These are phyloP conservation scores for Porites evermanni DNA, from an alignment of 92 coral and sea anemone genomes.

Conservation along the genomic window DNA sequence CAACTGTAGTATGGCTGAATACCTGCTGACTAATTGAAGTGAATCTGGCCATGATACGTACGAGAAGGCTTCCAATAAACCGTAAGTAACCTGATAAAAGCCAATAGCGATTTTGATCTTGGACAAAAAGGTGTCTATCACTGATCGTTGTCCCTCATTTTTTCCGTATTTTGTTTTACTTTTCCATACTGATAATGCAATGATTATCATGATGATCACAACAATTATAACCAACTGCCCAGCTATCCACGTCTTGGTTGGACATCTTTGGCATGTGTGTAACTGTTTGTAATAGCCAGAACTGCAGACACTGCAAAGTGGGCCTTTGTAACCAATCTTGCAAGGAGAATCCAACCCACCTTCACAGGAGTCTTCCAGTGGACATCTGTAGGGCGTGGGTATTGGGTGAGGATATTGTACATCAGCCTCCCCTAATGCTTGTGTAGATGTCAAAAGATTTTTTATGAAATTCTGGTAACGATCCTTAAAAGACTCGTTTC, in stretches of 20 bases:
- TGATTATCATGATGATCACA: background rate
- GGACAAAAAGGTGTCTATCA: background rate
- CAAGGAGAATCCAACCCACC: conserved; percentile 7
- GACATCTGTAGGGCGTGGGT: background rate
- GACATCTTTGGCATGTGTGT: background rate
- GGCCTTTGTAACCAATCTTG: background rate
- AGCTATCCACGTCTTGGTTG: background rate
- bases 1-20: background rate
- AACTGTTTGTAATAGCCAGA: too few species aligned
- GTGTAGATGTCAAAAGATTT: background rate
- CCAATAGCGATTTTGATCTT: too few species aligned
- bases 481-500: background rate
- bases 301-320: background rate
- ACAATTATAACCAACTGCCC: background rate
- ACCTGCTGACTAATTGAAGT: background rate
- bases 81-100: too few species aligned
- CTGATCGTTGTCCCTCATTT: background rate
- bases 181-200: background rate
- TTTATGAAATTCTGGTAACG: background rate
- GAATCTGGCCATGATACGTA: background rate
- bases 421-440: background rate
- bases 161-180: background rate
- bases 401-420: background rate
- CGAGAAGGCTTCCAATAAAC: background rate
- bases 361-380: background rate